Evolutionary conservation across 1,140 invertebrate genomes (phyloP), one percentile per base, ranked within the genome.

Genomic region (Tetramorium alpestre): DNA sequence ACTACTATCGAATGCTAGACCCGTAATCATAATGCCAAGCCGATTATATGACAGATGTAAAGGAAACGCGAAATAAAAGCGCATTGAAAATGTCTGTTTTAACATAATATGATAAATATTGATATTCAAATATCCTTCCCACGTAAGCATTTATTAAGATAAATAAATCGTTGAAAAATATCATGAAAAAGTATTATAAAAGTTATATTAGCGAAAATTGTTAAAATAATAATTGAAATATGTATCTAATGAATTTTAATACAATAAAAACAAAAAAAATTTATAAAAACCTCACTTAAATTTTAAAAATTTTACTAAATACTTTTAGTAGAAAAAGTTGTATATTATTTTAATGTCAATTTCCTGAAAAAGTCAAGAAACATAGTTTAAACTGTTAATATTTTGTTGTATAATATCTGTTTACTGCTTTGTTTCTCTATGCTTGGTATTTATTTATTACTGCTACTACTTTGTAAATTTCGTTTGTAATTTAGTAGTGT

Each of bases 11-110:
- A 75, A 84, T 75, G 41, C n/a, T 67, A 67, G 47, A 67, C 3
- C 69, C 25, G 80, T 75, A 73, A 84, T 84, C 69, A 47, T 73
- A 84, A 73, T 84, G 41, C 44, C 54, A 84, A 73, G 80, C 54
- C 56, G 80, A 84, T 84, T 84, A 84, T 75, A 75, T 11, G 67
- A 28, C 18, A 28, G 5, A 84, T 2, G 69, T 13, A 38, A 22
- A 60, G 25, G 28, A 10, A 73, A 82, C 7, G 25, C n/a, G 8
- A 69, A 51, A 81, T 70, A 38, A 81, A 44, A 44, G 56, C 25
- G 41, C 13, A 49, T 49, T 38, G 41, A 38, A 75, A 84, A 49
- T 75, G 22, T 49, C 28, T 38, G 41, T 49, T 25, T 54, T 25
- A 58, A 47, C 10, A 4, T 25, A 16, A 62, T 70, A 1, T 25